A percentile compares a stretch with the other conserved stretches of the same genome.
These are phyloP conservation scores for Vidua chalybeata DNA, from an alignment of 2,113 vertebrate genomes.

Conservation along the genomic window DNA sequence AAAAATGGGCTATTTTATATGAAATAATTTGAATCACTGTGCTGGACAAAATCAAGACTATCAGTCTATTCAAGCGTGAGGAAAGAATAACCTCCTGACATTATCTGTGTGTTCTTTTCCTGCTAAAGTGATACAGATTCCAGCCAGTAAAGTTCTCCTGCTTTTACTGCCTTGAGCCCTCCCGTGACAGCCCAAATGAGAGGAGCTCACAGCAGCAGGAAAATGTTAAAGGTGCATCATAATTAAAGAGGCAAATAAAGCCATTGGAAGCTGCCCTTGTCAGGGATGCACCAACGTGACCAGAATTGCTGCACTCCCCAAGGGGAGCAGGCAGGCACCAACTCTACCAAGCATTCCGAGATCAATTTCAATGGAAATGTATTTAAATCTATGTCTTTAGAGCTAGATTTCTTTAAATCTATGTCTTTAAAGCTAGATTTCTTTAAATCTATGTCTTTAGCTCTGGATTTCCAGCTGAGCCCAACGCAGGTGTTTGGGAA, in stretches of 20 bases:
- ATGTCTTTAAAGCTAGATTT: rapidly evolving
- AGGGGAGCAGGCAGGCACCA: neutral
- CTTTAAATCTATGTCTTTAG: too few relatives aligned
- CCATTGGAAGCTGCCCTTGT: neutral
- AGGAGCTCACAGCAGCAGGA: neutral
- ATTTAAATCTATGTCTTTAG: rapidly evolving
- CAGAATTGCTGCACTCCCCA: neutral
- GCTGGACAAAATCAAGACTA: conserved; percentile 47
- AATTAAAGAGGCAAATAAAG: conserved; percentile 35
- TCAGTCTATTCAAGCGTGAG: neutral
- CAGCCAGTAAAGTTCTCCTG: neutral
- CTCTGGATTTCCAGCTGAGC: neutral
- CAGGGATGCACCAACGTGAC: neutral
- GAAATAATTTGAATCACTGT: conserved; percentile 25
- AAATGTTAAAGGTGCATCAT: conserved; percentile 13
- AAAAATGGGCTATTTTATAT: conserved; percentile 15
- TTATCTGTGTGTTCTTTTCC: conserved; percentile 33
- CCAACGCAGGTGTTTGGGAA: neutral
- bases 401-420: rapidly evolving
- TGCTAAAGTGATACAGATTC: neutral
- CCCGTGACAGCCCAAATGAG: neutral
- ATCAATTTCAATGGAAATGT: rapidly evolving
- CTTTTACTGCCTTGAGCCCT: neutral
- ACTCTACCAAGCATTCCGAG: neutral
- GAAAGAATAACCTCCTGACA: conserved; percentile 49